Percentiles rank a stretch among this genome's conserved stretches.
Conservation (phyloP, 2,113 vertebrate genomes). For the Blennius ocellaris region DNA sequence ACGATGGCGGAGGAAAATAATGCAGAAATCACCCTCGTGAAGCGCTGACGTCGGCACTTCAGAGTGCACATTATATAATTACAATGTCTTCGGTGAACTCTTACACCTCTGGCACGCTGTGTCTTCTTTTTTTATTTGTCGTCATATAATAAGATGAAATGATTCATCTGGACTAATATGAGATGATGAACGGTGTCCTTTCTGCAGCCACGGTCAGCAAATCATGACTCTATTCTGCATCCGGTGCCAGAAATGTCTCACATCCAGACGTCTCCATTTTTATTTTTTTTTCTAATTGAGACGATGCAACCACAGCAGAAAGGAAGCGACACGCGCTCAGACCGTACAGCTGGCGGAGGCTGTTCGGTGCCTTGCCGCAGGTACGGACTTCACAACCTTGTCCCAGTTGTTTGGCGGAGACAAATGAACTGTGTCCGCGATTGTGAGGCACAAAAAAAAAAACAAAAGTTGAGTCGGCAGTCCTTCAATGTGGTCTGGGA, state of each 20-base stretch:
- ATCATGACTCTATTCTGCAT: neutral
- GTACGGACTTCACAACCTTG: conserved; percentile 62
- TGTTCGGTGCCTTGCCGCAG: conserved; percentile 45
- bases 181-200: conserved; percentile 20
- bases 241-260: neutral
- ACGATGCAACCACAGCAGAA: conserved; percentile 31
- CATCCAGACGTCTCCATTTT: conserved; percentile 6
- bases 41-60: conserved; percentile 40
- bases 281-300: conserved; percentile 5
- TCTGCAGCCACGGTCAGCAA: conserved; percentile 9
- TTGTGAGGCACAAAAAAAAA: too few species aligned
- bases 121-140: conserved; percentile 34
- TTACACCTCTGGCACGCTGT: conserved; percentile 55
- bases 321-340: neutral
- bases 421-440: conserved; percentile 46
- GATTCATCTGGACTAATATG: conserved; percentile 18
- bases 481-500: conserved; percentile 34
- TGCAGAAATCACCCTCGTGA: conserved; percentile 26
- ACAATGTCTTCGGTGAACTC: conserved; percentile 41
- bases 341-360: conserved; percentile 38
- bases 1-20: conserved; percentile 5
- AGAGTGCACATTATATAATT: conserved; percentile 14
- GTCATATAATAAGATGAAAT: conserved; percentile 47
- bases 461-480: conserved; percentile 48
- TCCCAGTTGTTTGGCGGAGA: conserved; percentile 69